Percentiles rank a stretch among this genome's conserved stretches.
Conservation (phyloP, 64 coral and sea anemone species). For the Actinia tenebrosa region DNA sequence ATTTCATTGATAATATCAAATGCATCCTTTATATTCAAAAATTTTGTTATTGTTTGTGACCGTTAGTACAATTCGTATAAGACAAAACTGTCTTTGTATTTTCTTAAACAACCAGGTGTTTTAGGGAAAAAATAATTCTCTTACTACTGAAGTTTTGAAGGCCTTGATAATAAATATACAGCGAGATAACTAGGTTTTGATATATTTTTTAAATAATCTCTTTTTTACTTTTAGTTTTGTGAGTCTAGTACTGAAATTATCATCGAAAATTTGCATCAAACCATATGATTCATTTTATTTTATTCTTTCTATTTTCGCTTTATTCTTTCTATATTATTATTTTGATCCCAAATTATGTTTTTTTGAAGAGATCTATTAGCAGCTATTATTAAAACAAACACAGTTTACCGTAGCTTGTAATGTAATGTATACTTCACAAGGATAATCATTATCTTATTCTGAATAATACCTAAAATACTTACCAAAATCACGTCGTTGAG, state of each 20-base stretch:
- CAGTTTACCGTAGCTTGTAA: neutral
- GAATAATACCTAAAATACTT: neutral
- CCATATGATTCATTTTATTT: neutral
- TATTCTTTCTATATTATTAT: neutral
- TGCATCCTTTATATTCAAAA: neutral
- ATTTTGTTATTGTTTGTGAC: neutral
- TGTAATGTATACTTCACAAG: neutral
- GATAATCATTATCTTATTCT: neutral
- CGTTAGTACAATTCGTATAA: neutral
- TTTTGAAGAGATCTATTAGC: neutral
- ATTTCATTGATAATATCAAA: neutral
- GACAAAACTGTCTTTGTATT: neutral
- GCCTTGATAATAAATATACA: neutral
- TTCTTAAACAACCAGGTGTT: neutral
- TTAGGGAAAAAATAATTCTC: neutral
- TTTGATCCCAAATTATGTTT: neutral
- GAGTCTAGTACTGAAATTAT: no score
- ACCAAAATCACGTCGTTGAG: neutral
- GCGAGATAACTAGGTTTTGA: neutral
- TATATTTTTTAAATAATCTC: neutral
- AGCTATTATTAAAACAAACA: constrained; percentile 3
- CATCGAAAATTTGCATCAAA: neutral
- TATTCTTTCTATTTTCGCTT: neutral
- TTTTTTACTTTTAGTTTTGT: neutral
- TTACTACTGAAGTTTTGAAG: neutral